Evolutionary conservation across 2,113 vertebrate genomes (phyloP), one percentile per base, ranked within the genome.

Genomic region (Gambusia affinis): DNA sequence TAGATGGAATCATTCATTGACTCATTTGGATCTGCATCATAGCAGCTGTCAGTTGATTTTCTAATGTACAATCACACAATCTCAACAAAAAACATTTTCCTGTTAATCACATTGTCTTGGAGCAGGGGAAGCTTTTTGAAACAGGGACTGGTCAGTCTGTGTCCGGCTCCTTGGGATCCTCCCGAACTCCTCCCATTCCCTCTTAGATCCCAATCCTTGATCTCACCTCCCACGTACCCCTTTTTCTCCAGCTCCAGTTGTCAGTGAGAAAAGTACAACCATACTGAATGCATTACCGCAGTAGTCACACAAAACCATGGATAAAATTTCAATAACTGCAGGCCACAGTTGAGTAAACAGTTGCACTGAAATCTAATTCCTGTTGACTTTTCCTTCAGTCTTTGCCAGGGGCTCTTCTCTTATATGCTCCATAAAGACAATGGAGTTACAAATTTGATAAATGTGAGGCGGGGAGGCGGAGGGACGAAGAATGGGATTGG

Each of bases 341-440:
- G 96, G 97, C 96, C 97, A 96, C 96, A 99, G 97, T 98, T 98
- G 97, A 97, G 97, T 98, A 98, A 98, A 98, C 97, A 98, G 97
- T 98, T 97, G 96, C 96, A 95, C 95, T 97, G 97, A 98, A 98
- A 99, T 96, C 95, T 97, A 97, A 99, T 98, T 98, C 98, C 96
- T 97, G 97, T 98, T 97, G 97, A 98, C 97, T 98, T 98, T 97
- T 95, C 95, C 96, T 95, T 96, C 95, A 94, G 96, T 96, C 95
- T 95, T 94, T 93, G 97, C 97, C 95, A 97, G 96, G 94, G 95
- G 96, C 96, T 95, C 95, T 30, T 95, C 97, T 98, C 95, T 96
- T 96, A 96, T 97, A 96, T 85, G 88, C 93, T 95, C 94, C 93
- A 94, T 95, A 96, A 94, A 97, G 96, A 98, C 95, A 98, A 96